Evolutionary conservation across 2,888 invertebrate genomes (phyloP).

Genomic region (Mythimna pallens): DNA sequence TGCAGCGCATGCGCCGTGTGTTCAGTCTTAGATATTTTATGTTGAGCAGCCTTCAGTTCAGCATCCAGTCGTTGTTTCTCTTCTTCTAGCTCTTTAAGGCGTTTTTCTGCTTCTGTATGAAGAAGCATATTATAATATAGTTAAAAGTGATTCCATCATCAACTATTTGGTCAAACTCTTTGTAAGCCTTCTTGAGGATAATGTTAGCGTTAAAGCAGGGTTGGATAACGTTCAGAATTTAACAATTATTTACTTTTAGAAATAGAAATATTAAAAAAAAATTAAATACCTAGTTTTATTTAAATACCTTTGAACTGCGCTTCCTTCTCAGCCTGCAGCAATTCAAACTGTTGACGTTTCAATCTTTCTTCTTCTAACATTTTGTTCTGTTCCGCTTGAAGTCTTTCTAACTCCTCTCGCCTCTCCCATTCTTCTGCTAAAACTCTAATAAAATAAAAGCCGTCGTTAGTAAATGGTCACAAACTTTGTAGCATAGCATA

Average conservation of each 20-base stretch:
- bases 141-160: not conserved
- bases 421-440: slow-evolving; percentile 96
- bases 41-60: slow-evolving; percentile 92
- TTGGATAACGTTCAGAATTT: too few relatives aligned
- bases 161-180: too few relatives aligned
- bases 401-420: slow-evolving; percentile 94
- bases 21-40: slow-evolving; percentile 93
- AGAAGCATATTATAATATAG: not conserved
- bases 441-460: slow-evolving; percentile 84
- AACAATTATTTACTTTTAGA: too few relatives aligned
- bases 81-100: slow-evolving; percentile 93
- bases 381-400: slow-evolving; percentile 94
- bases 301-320: slow-evolving; percentile 91
- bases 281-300: too few relatives aligned
- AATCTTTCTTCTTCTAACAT: slow-evolving; percentile 94
- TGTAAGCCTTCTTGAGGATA: too few relatives aligned
- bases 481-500: not conserved
- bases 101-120: slow-evolving; percentile 92
- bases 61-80: slow-evolving; percentile 93
- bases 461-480: not conserved
- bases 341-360: slow-evolving; percentile 94
- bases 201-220: too few relatives aligned
- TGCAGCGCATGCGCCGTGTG: slow-evolving; percentile 86
- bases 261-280: too few relatives aligned
- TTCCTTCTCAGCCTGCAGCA: slow-evolving; percentile 93